phyloP scores from a whole-genome alignment of 2,113 vertebrate genomes.

The Dermatemys mawii region DNA sequence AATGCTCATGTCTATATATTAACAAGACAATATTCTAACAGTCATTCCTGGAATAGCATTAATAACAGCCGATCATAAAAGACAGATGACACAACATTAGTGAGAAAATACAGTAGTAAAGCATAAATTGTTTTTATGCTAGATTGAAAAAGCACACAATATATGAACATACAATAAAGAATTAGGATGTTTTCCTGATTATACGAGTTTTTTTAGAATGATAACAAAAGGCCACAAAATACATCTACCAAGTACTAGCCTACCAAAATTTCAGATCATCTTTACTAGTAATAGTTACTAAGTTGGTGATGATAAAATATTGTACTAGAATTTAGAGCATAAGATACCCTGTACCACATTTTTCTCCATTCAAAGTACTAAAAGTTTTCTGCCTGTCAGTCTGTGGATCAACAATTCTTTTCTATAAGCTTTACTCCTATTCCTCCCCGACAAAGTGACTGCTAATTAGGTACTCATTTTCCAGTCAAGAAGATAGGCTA shows the following conservation, averaged over 20 bases:
- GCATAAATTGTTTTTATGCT: not conserved
- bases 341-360: not conserved
- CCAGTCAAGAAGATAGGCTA: not conserved
- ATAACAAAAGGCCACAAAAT: not conserved
- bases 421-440: not conserved
- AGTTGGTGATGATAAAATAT: not conserved
- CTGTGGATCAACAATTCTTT: accelerated
- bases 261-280: not conserved
- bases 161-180: not conserved
- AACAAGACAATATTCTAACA: not conserved
- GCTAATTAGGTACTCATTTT: not conserved
- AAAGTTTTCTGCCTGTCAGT: accelerated
- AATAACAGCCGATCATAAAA: accelerated
- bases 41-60: not conserved
- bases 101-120: not conserved
- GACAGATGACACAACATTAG: not conserved
- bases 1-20: not conserved
- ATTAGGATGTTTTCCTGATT: not conserved
- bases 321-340: not conserved
- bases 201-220: not conserved
- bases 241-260: not conserved
- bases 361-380: not conserved
- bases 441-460: not conserved
- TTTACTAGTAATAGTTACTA: not conserved
- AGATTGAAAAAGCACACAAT: accelerated